Evolutionary conservation across 1,140 invertebrate species (phyloP).

Genomic region (Drosophila chauvacae): DNA sequence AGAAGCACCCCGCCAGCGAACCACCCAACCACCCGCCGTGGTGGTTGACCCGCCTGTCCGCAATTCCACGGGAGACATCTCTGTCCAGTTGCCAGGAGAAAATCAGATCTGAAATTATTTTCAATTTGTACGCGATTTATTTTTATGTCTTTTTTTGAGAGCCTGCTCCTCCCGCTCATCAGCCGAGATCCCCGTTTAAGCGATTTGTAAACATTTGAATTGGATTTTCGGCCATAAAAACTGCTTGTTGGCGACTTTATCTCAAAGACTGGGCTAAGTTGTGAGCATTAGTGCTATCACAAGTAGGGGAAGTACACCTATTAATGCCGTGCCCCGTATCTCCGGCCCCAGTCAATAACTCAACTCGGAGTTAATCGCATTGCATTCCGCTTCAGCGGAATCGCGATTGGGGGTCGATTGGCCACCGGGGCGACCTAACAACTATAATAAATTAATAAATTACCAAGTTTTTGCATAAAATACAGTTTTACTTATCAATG

Average conservation of each 20-base stretch:
- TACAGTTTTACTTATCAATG: slow-evolving; percentile 74
- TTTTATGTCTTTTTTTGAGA: slow-evolving; percentile 77
- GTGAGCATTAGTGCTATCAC: slow-evolving; percentile 59
- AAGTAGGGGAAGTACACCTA: slow-evolving; percentile 62
- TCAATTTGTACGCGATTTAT: slow-evolving; percentile 85
- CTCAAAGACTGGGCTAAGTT: slow-evolving; percentile 58
- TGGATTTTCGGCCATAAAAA: slow-evolving; percentile 81
- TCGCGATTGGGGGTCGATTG: slow-evolving; percentile 21
- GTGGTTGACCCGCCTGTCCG: slow-evolving; percentile 74
- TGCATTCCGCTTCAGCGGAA: slow-evolving; percentile 64
- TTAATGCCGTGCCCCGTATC: slow-evolving; percentile 42
- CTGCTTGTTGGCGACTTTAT: slow-evolving; percentile 76
- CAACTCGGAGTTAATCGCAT: slow-evolving; percentile 64
- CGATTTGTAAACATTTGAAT: slow-evolving; percentile 84
- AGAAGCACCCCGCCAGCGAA: background rate
- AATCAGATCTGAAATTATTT: slow-evolving; percentile 84
- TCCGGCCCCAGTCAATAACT: slow-evolving; percentile 39
- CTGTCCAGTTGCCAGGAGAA: slow-evolving; percentile 76
- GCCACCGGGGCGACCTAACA: slow-evolving; percentile 33
- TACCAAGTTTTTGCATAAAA: slow-evolving; percentile 75
- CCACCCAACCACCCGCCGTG: slow-evolving; percentile 33
- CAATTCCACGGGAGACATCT: slow-evolving; percentile 60
- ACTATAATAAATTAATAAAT: slow-evolving; percentile 81
- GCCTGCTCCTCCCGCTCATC: slow-evolving; percentile 13
- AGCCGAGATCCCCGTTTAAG: slow-evolving; percentile 61